Evolutionary conservation across 2,113 vertebrate genomes (phyloP).

Genomic region (Axis porcinus): DNA sequence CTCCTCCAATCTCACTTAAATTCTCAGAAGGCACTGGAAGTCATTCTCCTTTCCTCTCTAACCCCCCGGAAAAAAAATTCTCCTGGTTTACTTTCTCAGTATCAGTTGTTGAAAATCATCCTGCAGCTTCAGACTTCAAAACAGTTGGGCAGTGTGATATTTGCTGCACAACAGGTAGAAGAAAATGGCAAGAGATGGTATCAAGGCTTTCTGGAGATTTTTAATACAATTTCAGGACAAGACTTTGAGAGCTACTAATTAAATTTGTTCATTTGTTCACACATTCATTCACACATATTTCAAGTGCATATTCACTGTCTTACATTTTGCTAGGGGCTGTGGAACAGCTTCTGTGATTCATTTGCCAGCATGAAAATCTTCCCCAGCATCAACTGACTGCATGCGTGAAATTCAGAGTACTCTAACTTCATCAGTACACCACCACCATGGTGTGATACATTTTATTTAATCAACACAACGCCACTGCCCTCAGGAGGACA

Average conservation of each 20-base stretch:
- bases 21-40: neutral
- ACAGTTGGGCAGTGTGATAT: neutral
- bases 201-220: neutral
- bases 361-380: neutral
- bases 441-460: neutral
- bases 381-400: neutral
- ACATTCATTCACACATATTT: neutral
- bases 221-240: neutral
- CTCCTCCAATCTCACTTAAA: neutral
- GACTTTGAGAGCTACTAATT: neutral
- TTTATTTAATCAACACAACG: neutral
- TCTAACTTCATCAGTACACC: neutral
- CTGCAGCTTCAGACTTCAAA: neutral
- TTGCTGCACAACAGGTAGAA: neutral
- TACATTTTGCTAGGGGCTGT: neutral
- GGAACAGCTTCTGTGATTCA: neutral
- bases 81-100: neutral
- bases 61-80: neutral
- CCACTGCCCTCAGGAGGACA: neutral
- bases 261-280: neutral
- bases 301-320: neutral
- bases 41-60: neutral
- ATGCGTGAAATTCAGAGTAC: neutral
- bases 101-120: neutral
- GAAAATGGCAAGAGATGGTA: neutral